Evolutionary conservation across 2,113 vertebrate species (phyloP), one percentile per base, ranked within the genome.

Genomic region (Lucifuga dentata): DNA sequence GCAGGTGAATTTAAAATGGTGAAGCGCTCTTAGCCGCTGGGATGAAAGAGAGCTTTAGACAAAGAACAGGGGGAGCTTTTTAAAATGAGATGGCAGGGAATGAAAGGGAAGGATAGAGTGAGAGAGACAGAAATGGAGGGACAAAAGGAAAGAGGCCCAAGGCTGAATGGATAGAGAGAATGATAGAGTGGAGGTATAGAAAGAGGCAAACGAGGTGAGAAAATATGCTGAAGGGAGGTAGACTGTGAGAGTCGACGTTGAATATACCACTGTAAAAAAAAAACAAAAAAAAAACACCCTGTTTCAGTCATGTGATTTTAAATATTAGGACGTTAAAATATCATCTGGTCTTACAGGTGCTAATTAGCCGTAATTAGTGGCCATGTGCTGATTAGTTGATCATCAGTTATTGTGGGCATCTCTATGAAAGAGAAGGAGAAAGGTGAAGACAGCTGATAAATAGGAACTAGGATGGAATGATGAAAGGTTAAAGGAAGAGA

Each of bases 41-140:
- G 85, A 92, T 91, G 85, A 91, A 90, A 92, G 88, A 62, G 73
- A 67, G 83, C 81, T 88, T 86, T 87, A 84, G 84, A 88, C 85
- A 89, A 90, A 91, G 80, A 84, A 73, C 55, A 68, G 77, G 43
- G 61, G 65, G 63, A 48, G 61, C 65, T 76, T 81, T 79, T 78
- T 68, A 77, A 81, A 79, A 68, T 26, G 68, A 80, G 74, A 56
- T 4, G 41, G 75, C 61, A 53, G 60, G 24, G 15, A 81, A 83
- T 83, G 78, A 84, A 86, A 81, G 80, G 69, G 83, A 85, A 67
- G 59, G 68, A 73, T 71, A 33, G 66, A 76, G 59, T 0, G 29
- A 53, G 62, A 32, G 77, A 29, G 60, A 10, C 24, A 44, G 64
- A 48, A 49, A 72, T 16, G 49, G 58, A 66, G 59, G 45, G 63